phyloP scores from a whole-genome alignment of 2,888 invertebrate genomes.

The Leptura quadrifasciata region DNA sequence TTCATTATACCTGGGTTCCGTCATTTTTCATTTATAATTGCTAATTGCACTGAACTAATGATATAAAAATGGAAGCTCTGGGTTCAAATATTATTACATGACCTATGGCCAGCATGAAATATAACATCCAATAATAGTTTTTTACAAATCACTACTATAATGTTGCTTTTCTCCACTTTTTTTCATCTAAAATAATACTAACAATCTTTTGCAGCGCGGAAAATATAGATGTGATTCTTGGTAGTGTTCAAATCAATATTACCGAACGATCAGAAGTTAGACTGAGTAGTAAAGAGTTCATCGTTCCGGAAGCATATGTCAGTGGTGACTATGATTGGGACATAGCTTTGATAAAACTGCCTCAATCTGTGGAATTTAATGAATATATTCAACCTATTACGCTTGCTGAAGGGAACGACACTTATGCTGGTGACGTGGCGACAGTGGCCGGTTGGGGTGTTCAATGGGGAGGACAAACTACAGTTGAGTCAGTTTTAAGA shows the following conservation, averaged over 20 bases:
- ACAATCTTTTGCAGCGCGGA: neutral
- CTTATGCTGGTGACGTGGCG: neutral
- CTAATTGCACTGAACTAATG: too few species aligned
- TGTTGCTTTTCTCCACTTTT: too few species aligned
- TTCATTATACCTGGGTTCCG: too few species aligned
- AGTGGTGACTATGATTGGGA: neutral
- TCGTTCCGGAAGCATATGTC: neutral
- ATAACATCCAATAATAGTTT: too few species aligned
- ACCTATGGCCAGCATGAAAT: too few species aligned
- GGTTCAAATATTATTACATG: too few species aligned
- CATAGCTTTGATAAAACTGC: neutral
- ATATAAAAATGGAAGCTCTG: too few species aligned
- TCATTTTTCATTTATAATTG: too few species aligned
- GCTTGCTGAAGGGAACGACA: neutral
- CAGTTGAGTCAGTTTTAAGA: neutral
- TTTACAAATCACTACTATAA: too few species aligned
- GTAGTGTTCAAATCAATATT: neutral
- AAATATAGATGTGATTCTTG: neutral
- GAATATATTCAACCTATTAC: neutral
- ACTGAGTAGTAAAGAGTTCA: neutral
- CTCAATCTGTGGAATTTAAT: neutral
- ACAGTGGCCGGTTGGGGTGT: neutral
- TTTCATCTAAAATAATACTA: too few species aligned
- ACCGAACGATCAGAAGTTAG: neutral
- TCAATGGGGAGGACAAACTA: neutral